These are phyloP conservation scores for Symphodus melops DNA, from an alignment of 2,113 vertebrate genomes.

Conservation along the genomic window DNA sequence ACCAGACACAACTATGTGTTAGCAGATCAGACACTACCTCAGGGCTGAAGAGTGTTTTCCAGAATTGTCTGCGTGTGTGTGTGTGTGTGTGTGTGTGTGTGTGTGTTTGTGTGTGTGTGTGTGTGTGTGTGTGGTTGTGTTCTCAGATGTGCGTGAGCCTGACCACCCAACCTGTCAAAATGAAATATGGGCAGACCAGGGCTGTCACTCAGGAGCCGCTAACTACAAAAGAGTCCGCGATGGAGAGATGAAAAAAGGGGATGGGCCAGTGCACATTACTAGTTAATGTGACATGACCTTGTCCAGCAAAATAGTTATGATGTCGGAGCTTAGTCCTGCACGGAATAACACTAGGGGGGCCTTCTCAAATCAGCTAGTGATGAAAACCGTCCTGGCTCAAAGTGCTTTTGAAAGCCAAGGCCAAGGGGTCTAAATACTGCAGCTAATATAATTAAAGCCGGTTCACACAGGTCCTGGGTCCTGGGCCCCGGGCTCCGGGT, in stretches of 20 bases:
- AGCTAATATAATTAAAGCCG: conserved; percentile 74
- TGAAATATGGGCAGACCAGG: conserved; percentile 33
- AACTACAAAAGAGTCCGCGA: conserved; percentile 38
- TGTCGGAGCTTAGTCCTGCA: conserved; percentile 51
- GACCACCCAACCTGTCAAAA: conserved; percentile 55
- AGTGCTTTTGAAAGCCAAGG: conserved; percentile 72
- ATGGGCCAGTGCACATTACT: conserved; percentile 30
- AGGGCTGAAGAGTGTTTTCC: conserved; percentile 6
- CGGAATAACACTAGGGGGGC: conserved; percentile 49
- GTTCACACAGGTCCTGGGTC: conserved; percentile 69
- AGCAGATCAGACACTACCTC: background rate
- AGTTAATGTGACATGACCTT: conserved; percentile 63
- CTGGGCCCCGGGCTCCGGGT: conserved; percentile 57
- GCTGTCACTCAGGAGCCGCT: conserved; percentile 56
- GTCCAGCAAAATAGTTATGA: conserved; percentile 72
- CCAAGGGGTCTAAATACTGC: conserved; percentile 69
- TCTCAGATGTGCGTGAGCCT: conserved; percentile 14
- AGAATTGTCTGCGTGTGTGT: background rate
- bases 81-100: no score
- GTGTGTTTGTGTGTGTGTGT: no score
- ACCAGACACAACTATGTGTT: conserved; percentile 5
- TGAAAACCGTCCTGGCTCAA: conserved; percentile 69
- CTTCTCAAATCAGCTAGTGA: conserved; percentile 68
- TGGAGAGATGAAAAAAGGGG: conserved; percentile 43
- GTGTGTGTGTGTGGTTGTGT: background rate